Evolutionary conservation across 2,113 vertebrate species (phyloP), one percentile per base, ranked within the genome.

Genomic region (Athene cunicularia): DNA sequence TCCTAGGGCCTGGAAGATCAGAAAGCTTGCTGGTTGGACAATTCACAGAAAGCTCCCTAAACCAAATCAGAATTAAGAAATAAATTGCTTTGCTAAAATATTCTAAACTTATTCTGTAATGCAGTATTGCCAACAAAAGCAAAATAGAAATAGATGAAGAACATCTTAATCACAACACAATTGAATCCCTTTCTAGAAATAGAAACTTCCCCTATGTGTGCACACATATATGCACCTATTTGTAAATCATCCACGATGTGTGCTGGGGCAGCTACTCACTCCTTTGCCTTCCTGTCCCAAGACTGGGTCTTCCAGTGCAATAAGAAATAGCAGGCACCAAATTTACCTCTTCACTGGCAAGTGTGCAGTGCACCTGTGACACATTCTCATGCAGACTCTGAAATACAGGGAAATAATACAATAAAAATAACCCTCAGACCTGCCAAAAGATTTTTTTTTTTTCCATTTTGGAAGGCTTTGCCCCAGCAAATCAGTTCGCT

Each of bases 391-490:
- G 30, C 10, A 55, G n/a, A 37, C 20, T 66, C 17, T n/a, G 41
- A 90, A 7, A 53, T 14, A 50, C 0, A 50, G 64, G 39, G 53
- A 66, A 83, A 68, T 53, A 87, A 74, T 55, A 37, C 33, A 81
- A 55, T 64, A 85, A 88, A 87, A 90, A 88, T 95, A 97, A 97
- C 94, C 95, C 95, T 88, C 67, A 94, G 67, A 95, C 72, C 85
- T 91, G 75, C 90, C 86, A 47, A 91, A 96, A 94, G 75, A 80
- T 68, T 45, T 80, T 91, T 93, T 95, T 45, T 80, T 92, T 93
- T 95, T 92, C 88, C 95, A 84, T 88, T 98, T 97, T 97, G 89
- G 92, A 98, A 98, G 87, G 94, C 94, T 98, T 97, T 98, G 94
- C 96, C 97, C 97, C 93, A 90, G 94, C 87, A 87, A 98, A 97